phyloP scores from a whole-genome alignment of 2,797 vertebrate genomes.

The Neopelma chrysocephalum region DNA sequence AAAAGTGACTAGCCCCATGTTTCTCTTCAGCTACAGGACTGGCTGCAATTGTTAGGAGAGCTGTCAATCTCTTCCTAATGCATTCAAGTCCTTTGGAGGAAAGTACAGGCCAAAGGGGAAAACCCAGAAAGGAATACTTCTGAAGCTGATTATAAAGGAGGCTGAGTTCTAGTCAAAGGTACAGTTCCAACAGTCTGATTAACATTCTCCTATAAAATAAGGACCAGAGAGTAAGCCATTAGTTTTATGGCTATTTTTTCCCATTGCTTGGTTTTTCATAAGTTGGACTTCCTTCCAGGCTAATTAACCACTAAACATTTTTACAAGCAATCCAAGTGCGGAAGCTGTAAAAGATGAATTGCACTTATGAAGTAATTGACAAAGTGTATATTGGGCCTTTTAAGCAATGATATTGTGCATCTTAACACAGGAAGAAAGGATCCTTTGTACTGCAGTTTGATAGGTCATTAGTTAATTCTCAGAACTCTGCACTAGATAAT shows the following conservation, averaged over 20 bases:
- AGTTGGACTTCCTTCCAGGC: conserved; percentile 74
- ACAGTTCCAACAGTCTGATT: conserved; percentile 57
- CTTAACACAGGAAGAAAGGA: conserved; percentile 67
- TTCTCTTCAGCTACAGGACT: conserved; percentile 20
- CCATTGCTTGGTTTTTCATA: conserved; percentile 55
- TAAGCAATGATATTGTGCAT: conserved; percentile 59
- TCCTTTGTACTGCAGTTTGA: conserved; percentile 62
- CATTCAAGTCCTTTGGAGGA: conserved; percentile 38
- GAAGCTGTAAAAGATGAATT: conserved; percentile 74
- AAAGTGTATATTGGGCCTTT: conserved; percentile 58
- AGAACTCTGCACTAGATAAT: conserved; percentile 58
- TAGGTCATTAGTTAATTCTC: conserved; percentile 71
- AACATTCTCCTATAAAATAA: conserved; percentile 58
- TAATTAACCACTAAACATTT: conserved; percentile 79
- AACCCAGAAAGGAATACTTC: conserved; percentile 21
- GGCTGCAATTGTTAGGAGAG: conserved; percentile 16
- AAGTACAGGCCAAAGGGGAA: conserved; percentile 42
- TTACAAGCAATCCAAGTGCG: conserved; percentile 69
- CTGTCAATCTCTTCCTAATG: conserved; percentile 53
- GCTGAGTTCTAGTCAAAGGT: conserved; percentile 39
- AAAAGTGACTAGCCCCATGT: conserved; percentile 3
- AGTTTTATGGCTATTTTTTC: conserved; percentile 66
- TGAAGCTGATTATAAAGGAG: conserved; percentile 36
- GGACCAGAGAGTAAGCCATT: conserved; percentile 62
- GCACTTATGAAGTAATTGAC: conserved; percentile 74